Evolutionary conservation across 2,797 vertebrate species (phyloP), one percentile per base, ranked within the genome.

Genomic region (Sorex maritimensis): DNA sequence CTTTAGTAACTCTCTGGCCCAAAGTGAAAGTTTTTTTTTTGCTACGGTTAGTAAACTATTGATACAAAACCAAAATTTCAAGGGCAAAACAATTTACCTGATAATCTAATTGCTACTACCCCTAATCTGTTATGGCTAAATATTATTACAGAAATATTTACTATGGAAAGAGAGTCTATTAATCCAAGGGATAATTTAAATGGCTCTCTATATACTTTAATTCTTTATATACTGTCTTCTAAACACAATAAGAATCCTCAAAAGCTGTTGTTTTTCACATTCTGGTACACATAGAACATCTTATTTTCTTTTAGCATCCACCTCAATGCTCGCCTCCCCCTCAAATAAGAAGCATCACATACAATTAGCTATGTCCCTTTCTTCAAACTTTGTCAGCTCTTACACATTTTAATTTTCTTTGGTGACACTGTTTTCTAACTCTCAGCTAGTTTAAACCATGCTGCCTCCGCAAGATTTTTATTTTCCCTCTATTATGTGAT

Each of bases 201-300:
- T 7, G 15, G 21, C 9, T 12, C 9, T 12, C 63, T 73, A 24
- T 19, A 83, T 84, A 80, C 34, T 90, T 93, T 75, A 7, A 34
- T 81, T 94, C 9, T 30, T 96, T 87, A 69, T 77, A 46, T 49
- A 0, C 0, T 87, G 68, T 90, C 90, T 23, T 55, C 78, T 23
- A 5, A 5, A 11, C 72, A 1, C 26, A 67, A 5, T 44, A 58
- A 80, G 90, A 38, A 34, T 12, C 11, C 94, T 92, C 52, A 38
- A 81, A 95, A 14, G 12, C 34, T 74, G 73, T 89, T 93, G 34
- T 92, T 97, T 92, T 91, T 34, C 71, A 73, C n/a, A 19, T 74
- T 24, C 1, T 52, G n/a, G 23, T 88, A 71, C 81, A 67, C 4
- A 30, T 11, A 21, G 21, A 23, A 21, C 58, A 61, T 61, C 58